These are phyloP conservation scores for Drosophila tsacasi DNA, from an alignment of 1,140 invertebrate genomes.

Conservation along the genomic window DNA sequence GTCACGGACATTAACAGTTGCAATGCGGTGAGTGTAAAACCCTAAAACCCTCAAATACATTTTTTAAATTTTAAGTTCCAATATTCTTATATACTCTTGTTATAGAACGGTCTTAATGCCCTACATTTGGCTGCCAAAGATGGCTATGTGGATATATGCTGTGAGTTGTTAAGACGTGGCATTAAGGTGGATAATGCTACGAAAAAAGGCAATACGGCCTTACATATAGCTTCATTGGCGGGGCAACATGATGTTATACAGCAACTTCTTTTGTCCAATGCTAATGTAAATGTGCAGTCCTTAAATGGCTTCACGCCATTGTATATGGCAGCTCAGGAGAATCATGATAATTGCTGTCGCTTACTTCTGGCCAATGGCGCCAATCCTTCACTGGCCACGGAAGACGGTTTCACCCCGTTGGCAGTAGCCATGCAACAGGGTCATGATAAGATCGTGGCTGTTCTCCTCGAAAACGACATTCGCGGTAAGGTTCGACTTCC, in stretches of 20 bases:
- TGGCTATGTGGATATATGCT: slow-evolving; percentile 97
- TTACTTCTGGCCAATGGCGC: slow-evolving; percentile 97
- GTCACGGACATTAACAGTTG: slow-evolving; percentile 97
- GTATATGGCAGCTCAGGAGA: slow-evolving; percentile 99
- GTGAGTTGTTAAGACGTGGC: slow-evolving; percentile 95
- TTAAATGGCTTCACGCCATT: slow-evolving; percentile 99
- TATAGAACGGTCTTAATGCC: slow-evolving; percentile 98
- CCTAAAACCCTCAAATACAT: too few species aligned
- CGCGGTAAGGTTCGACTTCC: slow-evolving; percentile 95
- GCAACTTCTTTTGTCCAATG: slow-evolving; percentile 94
- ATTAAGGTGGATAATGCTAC: slow-evolving; percentile 98
- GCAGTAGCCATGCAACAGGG: slow-evolving; percentile 99
- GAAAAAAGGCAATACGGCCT: slow-evolving; percentile 99
- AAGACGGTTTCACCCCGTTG: slow-evolving; percentile 99
- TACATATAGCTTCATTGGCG: slow-evolving; percentile 99
- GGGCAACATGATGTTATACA: slow-evolving; percentile 98
- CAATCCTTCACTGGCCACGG: slow-evolving; percentile 98
- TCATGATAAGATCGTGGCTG: slow-evolving; percentile 98
- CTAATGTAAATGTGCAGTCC: slow-evolving; percentile 98
- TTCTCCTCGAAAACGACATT: slow-evolving; percentile 97
- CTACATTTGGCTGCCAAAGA: slow-evolving; percentile 99
- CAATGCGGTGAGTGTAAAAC: slow-evolving; percentile 93
- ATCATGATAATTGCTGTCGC: slow-evolving; percentile 97
- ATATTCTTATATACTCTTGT: slow-evolving; percentile 22
- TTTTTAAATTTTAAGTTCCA: too few species aligned